Base-by-base conservation (phyloP, 2,888 invertebrate genomes). In the Rhingia rostrata region DNA sequence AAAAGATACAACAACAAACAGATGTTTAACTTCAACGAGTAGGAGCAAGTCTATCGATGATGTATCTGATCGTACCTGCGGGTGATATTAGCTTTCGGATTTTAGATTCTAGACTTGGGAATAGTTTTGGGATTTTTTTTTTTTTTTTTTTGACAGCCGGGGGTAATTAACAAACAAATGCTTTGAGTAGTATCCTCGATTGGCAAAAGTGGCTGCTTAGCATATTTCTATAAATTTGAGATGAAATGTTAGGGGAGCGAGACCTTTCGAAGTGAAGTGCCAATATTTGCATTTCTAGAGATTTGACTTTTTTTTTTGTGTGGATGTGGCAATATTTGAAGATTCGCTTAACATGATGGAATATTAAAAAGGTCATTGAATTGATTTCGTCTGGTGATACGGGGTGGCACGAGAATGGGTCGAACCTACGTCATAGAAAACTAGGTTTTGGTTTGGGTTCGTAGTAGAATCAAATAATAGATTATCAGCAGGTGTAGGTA, bases 1-100 rank as follows among this genome's bases (percentile, higher is more conserved):
- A 39, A 82, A 51, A 82, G 72, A 78, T 70, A 75, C 80, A 51
- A 56, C 49, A 69, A 9, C 41, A 69, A 77, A 77, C 82, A 82
- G 77, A 77, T 82, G 82, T 77, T 82, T 61, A 56, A 56, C 54
- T 72, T 67, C 22, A 67, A 72, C 70, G 47, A 72, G 60, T 39
- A 49, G 56, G 39, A 69, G 69, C 75, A 75, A 64, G 39, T 70
- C 63, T 58, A 77, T 81, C 64, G 80, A 61, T 54, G 74, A 45
- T 35, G 33, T 22, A 22, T 22, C 22, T 22, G 22, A 1, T 22
- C 22, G 22, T 22, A 22, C 2, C 22, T 22, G 22, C 22, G 22
- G 22, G 1, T 22, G 22, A 22, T 22, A 22, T 22, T 22, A 32
- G 32, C 14, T 32, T 43, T 37, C 51, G 60, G 39, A 41, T 39